These are phyloP conservation scores for Hemistola chrysoprasaria DNA, from an alignment of 2,888 invertebrate genomes.

Conservation along the genomic window DNA sequence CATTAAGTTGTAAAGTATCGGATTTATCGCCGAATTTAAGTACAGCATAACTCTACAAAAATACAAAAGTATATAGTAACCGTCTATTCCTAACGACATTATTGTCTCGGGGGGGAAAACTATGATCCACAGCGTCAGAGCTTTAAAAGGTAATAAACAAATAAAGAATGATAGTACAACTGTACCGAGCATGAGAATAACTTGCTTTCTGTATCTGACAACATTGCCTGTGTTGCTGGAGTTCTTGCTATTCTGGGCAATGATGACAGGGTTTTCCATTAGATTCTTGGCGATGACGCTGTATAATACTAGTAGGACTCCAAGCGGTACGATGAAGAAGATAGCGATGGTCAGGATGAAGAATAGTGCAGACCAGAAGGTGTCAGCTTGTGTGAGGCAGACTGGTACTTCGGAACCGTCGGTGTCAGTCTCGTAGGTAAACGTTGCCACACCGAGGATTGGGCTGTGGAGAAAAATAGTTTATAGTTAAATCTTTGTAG, in stretches of 20 bases:
- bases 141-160: slow-evolving; percentile 94
- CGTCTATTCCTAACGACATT: slow-evolving; percentile 87
- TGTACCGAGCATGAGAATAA: slow-evolving; percentile 94
- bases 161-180: slow-evolving; percentile 95
- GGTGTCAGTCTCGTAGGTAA: slow-evolving; percentile 86
- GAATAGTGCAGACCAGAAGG: slow-evolving; percentile 90
- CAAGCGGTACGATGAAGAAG: slow-evolving; percentile 93
- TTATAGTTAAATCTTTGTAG: background rate
- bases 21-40: slow-evolving; percentile 95
- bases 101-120: slow-evolving; percentile 87
- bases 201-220: slow-evolving; percentile 88
- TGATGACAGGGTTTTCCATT: slow-evolving; percentile 89
- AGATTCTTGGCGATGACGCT: slow-evolving; percentile 92
- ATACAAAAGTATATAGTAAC: slow-evolving; percentile 91
- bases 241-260: slow-evolving; percentile 82
- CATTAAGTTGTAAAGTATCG: slow-evolving; percentile 95
- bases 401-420: slow-evolving; percentile 88
- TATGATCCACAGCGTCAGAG: slow-evolving; percentile 93
- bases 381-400: slow-evolving; percentile 91
- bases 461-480: slow-evolving; percentile 84
- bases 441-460: slow-evolving; percentile 90
- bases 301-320: slow-evolving; percentile 91
- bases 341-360: slow-evolving; percentile 90
- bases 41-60: slow-evolving; percentile 94
- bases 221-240: slow-evolving; percentile 78